Base-by-base conservation (phyloP, 2,797 vertebrate genomes). In the Mus spretus region DNA sequence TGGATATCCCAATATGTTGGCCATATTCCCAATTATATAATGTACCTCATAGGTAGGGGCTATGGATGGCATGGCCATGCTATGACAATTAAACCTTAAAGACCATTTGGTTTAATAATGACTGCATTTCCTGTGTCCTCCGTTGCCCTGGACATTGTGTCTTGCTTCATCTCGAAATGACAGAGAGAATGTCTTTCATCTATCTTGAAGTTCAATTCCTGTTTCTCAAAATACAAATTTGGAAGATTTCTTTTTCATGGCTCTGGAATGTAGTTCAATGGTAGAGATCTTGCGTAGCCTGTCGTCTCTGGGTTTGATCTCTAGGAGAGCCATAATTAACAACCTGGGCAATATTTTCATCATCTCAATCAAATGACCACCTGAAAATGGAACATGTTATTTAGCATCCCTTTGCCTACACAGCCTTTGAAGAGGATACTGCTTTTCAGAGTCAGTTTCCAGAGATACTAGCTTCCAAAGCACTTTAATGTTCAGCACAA, bases 141-240 rank as follows among this genome's bases (percentile, higher is more conserved):
- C 28, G 17, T 20, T 78, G 61, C 2, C n/a, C 2, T 9, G 50
- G 65, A 31, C 26, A 10, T 50, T 72, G 19, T 19, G 24, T 86
- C 63, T 86, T 86, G n/a, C 7, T 92, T 84, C 22, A 91, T 65
- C 44, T 28, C 44, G 90, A 57, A 82, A 72, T 74, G 31, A 92
- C 47, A n/a, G 6, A 34, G 65, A 67, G 31, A 34, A 15, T 67
- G 63, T 67, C 63, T 67, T 67, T 67, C 28, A 14, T 65, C 80
- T 61, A 3, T 61, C 86, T 10, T 90, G 75, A 95, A 92, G 65
- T 70, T 70, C 31, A 70, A n/a, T 70, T 17, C 34, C n/a, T 70
- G 14, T 67, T 72, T 78, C 63, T 10, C 31, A 47, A 53, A 90
- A 20, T 4, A 82, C 19, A 63, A 17, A 50, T 17, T 87, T 90